A percentile compares a stretch with the other conserved stretches of the same genome.
phyloP scores from a whole-genome alignment of 2,113 vertebrate genomes.

The Fulica atra region DNA sequence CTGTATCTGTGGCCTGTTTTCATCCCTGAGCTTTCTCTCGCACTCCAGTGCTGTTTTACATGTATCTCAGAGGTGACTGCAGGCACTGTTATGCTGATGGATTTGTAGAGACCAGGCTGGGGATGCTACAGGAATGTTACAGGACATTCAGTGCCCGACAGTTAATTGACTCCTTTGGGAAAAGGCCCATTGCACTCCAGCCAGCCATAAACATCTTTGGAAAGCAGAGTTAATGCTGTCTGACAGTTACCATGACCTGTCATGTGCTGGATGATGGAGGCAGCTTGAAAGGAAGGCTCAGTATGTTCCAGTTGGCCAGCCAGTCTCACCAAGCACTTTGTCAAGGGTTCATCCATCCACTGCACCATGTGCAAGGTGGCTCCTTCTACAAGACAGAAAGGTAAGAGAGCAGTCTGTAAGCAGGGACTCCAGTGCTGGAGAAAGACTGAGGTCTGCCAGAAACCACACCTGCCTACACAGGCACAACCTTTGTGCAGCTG shows the following conservation, averaged over 20 bases:
- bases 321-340: conserved; percentile 57
- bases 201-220: neutral
- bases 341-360: conserved; percentile 49
- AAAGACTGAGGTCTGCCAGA: neutral
- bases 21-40: neutral
- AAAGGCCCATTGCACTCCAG: neutral
- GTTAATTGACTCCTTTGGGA: neutral
- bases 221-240: neutral
- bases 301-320: conserved; percentile 47
- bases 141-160: neutral
- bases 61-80: neutral
- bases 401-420: neutral
- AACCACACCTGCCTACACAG: neutral
- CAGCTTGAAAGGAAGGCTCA: conserved; percentile 68
- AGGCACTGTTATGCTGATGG: neutral
- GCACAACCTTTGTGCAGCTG: neutral
- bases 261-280: conserved; percentile 57
- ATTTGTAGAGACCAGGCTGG: neutral
- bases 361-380: neutral
- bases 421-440: neutral
- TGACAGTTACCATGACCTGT: conserved; percentile 47
- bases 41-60: neutral
- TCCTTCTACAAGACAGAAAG: conserved; percentile 28
- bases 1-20: neutral
- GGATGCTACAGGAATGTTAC: neutral